A percentile compares a stretch with the other conserved stretches of the same genome.
These are phyloP conservation scores for Drosophila meridionalis DNA, from an alignment of 2,888 invertebrate genomes.

Conservation along the genomic window DNA sequence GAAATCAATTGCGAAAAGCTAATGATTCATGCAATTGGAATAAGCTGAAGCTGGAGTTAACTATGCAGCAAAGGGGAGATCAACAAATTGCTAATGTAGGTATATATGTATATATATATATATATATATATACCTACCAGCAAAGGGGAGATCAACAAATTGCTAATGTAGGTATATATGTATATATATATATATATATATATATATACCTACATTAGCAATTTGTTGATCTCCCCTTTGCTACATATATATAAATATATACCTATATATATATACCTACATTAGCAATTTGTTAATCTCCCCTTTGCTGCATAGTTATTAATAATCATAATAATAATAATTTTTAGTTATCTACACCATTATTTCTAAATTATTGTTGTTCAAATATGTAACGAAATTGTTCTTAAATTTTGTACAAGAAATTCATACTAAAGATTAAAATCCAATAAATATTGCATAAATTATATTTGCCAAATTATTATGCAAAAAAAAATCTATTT, in stretches of 20 bases:
- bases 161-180: neutral
- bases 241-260: too few species aligned
- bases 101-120: neutral
- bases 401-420: neutral
- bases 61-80: neutral
- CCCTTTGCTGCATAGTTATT: too few species aligned
- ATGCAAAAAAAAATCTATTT: neutral
- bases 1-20: slow-evolving; percentile 66
- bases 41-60: slow-evolving; percentile 9
- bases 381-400: neutral
- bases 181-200: neutral
- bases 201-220: too few species aligned
- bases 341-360: too few species aligned
- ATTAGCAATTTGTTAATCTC: too few species aligned
- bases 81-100: slow-evolving; percentile 18
- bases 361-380: too few species aligned
- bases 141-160: too few species aligned
- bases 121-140: too few species aligned
- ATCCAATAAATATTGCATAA: neutral
- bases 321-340: too few species aligned
- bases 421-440: neutral
- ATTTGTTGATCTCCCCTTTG: too few species aligned
- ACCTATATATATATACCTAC: too few species aligned
- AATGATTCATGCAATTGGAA: slow-evolving; percentile 71
- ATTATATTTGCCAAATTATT: neutral